These are phyloP conservation scores for Macquaria australasica DNA, from an alignment of 2,113 vertebrate genomes.

Conservation along the genomic window DNA sequence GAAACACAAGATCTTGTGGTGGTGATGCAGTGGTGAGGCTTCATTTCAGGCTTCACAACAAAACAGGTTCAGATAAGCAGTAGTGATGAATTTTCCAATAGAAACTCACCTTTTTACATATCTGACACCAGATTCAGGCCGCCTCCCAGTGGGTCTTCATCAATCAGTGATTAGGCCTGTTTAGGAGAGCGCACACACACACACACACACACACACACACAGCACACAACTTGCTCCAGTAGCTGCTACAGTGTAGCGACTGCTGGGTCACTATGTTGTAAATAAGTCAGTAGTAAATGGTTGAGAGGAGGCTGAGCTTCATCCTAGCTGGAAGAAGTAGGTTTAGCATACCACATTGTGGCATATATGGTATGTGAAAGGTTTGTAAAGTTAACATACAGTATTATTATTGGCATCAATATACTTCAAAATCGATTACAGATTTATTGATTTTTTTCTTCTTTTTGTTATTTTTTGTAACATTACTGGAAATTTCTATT, in stretches of 20 bases:
- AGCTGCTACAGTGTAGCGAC: constrained; percentile 18
- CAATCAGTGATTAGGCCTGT: constrained; percentile 1
- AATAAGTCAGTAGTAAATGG: constrained; percentile 35
- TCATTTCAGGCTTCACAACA: not conserved
- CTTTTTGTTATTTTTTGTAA: not conserved
- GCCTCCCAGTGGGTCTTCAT: constrained; percentile 7
- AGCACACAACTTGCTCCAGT: constrained; percentile 8
- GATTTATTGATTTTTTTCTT: too few species aligned
- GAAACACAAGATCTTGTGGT: not conserved
- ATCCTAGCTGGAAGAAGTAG: not conserved
- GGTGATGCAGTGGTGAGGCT: not conserved
- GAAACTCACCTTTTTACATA: not conserved
- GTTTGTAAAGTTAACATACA: not conserved
- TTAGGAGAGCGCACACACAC: constrained; percentile 20
- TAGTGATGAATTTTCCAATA: not conserved
- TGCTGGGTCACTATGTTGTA: constrained; percentile 35
- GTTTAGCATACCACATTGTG: not conserved
- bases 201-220: constrained; percentile 17
- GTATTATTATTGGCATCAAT: not conserved
- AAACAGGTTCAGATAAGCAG: not conserved
- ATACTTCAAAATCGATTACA: too few species aligned
- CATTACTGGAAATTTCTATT: not conserved
- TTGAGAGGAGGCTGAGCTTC: constrained; percentile 12
- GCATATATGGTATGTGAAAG: not conserved
- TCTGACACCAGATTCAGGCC: constrained; percentile 12